Evolutionary conservation across 2,113 vertebrate species (phyloP).

Genomic region (Charina bottae): DNA sequence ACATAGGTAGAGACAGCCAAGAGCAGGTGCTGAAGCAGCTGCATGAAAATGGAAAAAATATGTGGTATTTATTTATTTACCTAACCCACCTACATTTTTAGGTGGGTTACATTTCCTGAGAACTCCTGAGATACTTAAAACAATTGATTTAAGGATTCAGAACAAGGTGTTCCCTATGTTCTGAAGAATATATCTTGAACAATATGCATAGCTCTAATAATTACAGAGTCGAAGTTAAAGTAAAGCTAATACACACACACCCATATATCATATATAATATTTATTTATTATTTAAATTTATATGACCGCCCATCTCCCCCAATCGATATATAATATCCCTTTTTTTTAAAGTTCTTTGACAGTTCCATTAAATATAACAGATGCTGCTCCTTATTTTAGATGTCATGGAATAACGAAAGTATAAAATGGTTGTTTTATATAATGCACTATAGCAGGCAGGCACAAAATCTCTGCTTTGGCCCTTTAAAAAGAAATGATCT

Average conservation of each 20-base stretch:
- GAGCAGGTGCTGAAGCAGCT: background rate
- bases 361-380: constrained; percentile 33
- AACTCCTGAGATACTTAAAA: background rate
- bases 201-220: background rate
- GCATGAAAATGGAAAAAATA: background rate
- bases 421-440: constrained; percentile 18
- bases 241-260: background rate
- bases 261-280: background rate
- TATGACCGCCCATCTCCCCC: too few species aligned
- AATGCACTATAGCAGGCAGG: constrained; percentile 18
- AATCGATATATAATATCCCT: too few species aligned
- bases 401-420: constrained; percentile 17
- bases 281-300: too few species aligned
- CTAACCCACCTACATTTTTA: background rate
- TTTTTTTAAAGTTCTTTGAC: too few species aligned
- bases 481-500: constrained; percentile 17
- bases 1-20: background rate
- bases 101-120: too few species aligned
- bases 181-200: background rate
- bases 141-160: background rate
- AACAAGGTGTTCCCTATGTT: background rate
- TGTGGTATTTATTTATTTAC: background rate
- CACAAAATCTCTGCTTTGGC: constrained; percentile 1
- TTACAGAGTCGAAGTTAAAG: background rate
- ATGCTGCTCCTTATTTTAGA: constrained; percentile 19